Conservation (phyloP, 2,797 vertebrate species). For the Pseudotriccus pelzelni region DNA sequence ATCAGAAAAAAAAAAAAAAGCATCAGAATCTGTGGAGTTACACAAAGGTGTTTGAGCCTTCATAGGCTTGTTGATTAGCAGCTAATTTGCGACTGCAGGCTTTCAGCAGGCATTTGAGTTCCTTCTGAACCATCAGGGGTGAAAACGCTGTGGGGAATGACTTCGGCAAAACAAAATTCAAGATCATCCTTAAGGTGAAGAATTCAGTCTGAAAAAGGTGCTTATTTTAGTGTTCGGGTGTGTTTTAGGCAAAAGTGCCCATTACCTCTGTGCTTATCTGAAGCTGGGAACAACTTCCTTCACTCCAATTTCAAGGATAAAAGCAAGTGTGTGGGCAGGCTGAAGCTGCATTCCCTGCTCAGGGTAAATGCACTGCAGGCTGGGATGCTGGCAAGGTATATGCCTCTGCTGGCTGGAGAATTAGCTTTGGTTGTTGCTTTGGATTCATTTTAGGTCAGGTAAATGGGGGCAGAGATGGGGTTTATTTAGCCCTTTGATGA, state of each 20-base stretch:
- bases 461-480: neutral
- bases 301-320: neutral
- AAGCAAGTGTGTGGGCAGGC: neutral
- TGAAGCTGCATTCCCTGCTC: neutral
- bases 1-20: neutral
- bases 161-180: neutral
- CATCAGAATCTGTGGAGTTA: neutral
- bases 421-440: neutral
- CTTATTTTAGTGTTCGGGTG: neutral
- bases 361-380: neutral
- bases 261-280: neutral
- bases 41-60: neutral
- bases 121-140: neutral
- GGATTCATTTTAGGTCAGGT: neutral
- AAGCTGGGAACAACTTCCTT: neutral
- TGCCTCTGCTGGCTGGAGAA: neutral
- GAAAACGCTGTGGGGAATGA: neutral
- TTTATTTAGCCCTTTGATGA: neutral
- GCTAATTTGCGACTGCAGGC: neutral
- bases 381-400: neutral
- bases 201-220: neutral
- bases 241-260: neutral
- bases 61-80: neutral
- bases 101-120: neutral
- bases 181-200: neutral